phyloP scores from a whole-genome alignment of 2,888 invertebrate species.

The Zaprionus obscuricornis region DNA sequence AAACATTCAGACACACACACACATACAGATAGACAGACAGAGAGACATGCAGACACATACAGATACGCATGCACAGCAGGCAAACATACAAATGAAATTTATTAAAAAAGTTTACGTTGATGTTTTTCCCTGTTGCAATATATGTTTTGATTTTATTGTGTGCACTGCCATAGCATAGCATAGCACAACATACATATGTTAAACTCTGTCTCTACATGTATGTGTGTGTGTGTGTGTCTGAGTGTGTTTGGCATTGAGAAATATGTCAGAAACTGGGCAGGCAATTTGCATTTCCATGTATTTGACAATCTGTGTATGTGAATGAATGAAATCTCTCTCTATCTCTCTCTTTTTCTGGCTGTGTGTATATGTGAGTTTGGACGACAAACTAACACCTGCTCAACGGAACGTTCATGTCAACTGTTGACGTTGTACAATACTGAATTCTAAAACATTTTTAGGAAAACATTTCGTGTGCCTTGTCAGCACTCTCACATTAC shows the following conservation, averaged over 20 bases:
- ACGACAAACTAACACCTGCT: slow-evolving; percentile 66
- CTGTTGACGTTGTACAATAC: slow-evolving; percentile 54
- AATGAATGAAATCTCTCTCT: no score
- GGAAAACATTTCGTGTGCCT: slow-evolving; percentile 45
- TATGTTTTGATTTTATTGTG: slow-evolving; percentile 39
- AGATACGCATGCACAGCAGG: background rate
- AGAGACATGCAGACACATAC: background rate
- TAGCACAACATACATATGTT: background rate
- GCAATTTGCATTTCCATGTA: slow-evolving; percentile 48
- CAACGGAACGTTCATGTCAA: slow-evolving; percentile 45
- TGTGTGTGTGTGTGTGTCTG: background rate
- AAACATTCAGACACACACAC: slow-evolving; percentile 1
- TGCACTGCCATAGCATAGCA: slow-evolving; percentile 5
- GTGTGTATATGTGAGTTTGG: slow-evolving; percentile 21
- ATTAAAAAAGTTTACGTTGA: slow-evolving; percentile 52
- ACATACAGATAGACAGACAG: slow-evolving; percentile 6
- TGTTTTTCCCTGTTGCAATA: slow-evolving; percentile 38
- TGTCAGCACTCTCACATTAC: slow-evolving; percentile 56
- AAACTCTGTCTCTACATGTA: slow-evolving; percentile 1
- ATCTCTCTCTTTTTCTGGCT: no score
- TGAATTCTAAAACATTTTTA: slow-evolving; percentile 49
- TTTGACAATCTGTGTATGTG: slow-evolving; percentile 8
- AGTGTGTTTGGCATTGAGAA: slow-evolving; percentile 41
- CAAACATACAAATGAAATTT: slow-evolving; percentile 39
- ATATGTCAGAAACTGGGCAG: slow-evolving; percentile 43